Percentiles rank a stretch among this genome's conserved stretches.
Evolutionary conservation across 2,113 vertebrate genomes (phyloP).

Genomic region (Erpornis zantholeuca): DNA sequence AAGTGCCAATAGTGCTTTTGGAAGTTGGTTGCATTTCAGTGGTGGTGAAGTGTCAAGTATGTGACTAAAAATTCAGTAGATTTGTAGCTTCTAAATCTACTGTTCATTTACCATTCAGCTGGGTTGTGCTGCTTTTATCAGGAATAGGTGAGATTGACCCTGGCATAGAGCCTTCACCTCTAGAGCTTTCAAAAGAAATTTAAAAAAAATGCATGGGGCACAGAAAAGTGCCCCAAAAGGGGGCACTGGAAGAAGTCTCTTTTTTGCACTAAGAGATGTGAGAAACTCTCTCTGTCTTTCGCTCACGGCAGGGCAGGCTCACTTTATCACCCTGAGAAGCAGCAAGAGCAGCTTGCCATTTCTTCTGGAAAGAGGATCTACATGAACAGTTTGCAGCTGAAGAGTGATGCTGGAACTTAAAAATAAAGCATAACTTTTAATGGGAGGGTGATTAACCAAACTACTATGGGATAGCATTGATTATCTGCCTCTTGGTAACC

Average conservation of each 20-base stretch:
- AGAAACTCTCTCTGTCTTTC: neutral
- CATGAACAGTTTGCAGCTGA: neutral
- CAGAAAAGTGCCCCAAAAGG: neutral
- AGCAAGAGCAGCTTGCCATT: neutral
- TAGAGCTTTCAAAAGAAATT: neutral
- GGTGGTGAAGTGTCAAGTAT: neutral
- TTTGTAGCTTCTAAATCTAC: neutral
- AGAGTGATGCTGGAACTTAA: neutral
- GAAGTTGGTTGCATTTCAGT: neutral
- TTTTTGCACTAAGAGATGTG: neutral
- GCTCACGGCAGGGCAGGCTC: neutral
- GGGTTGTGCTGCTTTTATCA: neutral
- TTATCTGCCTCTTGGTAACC: neutral
- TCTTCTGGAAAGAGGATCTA: neutral
- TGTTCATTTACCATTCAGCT: neutral
- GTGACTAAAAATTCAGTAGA: neutral
- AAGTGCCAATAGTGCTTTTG: neutral
- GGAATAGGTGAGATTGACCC: neutral
- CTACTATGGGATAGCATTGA: neutral
- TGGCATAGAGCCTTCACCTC: neutral
- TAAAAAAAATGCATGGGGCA: neutral
- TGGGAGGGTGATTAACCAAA: neutral
- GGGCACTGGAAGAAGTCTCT: neutral
- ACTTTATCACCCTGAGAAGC: neutral
- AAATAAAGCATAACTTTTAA: neutral